phyloP scores from a whole-genome alignment of 2,113 vertebrate species.

The Amphiprion ocellaris region DNA sequence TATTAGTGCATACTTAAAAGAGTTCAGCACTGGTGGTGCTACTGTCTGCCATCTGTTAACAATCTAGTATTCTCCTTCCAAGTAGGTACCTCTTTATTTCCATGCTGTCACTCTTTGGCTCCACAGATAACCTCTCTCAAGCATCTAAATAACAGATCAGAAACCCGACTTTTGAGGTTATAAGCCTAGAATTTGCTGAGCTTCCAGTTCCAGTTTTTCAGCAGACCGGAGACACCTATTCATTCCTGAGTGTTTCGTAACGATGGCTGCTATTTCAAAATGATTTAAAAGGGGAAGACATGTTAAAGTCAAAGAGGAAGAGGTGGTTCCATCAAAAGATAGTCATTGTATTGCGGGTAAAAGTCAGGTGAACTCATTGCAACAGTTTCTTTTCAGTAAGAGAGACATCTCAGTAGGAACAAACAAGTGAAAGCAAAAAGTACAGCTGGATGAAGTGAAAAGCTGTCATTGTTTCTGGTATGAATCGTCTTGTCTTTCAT shows the following conservation, averaged over 20 bases:
- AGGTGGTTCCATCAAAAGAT: constrained; percentile 50
- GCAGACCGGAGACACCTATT: constrained; percentile 23
- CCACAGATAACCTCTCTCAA: neutral
- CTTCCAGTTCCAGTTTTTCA: constrained; percentile 10
- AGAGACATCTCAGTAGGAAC: neutral
- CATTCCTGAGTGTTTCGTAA: constrained; percentile 38
- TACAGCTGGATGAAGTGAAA: constrained; percentile 17
- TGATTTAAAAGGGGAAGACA: constrained; percentile 10
- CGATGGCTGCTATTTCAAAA: constrained; percentile 60
- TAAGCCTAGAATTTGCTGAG: constrained; percentile 36
- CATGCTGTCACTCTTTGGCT: constrained; percentile 12
- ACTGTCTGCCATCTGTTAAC: neutral
- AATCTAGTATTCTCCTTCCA: neutral
- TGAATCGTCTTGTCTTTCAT: constrained; percentile 3
- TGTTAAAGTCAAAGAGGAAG: constrained; percentile 44
- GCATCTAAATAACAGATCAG: constrained; percentile 16
- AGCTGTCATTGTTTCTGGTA: constrained; percentile 30
- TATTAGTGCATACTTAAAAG: constrained; percentile 13
- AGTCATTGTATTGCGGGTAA: constrained; percentile 7
- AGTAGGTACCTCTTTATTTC: neutral
- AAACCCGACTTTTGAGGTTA: constrained; percentile 17
- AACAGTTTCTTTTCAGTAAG: constrained; percentile 7
- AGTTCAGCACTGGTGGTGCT: neutral
- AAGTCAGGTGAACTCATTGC: constrained; percentile 38
- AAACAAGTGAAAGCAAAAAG: neutral